phyloP scores from a whole-genome alignment of 2,113 vertebrate genomes.

The Microtus richardsoni region DNA sequence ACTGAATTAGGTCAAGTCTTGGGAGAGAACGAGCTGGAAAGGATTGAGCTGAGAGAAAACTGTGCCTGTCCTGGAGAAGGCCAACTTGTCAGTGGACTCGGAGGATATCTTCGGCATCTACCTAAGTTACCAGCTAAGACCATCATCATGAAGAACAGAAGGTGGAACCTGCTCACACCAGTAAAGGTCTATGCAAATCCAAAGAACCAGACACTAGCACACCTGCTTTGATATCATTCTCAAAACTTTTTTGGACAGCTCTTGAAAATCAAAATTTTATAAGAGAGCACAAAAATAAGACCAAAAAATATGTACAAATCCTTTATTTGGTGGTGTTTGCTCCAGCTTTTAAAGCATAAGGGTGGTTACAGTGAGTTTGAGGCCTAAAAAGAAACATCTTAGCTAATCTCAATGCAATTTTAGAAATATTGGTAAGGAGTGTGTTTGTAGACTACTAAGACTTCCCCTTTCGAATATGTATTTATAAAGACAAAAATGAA shows the following conservation, averaged over 20 bases:
- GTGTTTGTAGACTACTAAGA: neutral
- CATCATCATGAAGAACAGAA: neutral
- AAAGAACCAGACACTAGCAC: neutral
- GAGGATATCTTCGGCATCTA: neutral
- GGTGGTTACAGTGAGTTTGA: neutral
- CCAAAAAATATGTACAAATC: conserved; percentile 54
- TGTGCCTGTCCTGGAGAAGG: neutral
- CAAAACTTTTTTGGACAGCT: neutral
- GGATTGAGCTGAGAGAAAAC: neutral
- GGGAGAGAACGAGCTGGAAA: neutral
- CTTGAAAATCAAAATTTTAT: neutral
- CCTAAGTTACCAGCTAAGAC: conserved; percentile 17
- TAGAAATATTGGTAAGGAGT: neutral
- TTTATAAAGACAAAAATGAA: neutral
- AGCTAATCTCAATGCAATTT: neutral
- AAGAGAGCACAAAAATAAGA: conserved; percentile 54
- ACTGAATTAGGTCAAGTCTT: neutral
- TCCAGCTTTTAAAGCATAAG: conserved; percentile 31
- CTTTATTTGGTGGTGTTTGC: conserved; percentile 73
- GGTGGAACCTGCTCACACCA: neutral
- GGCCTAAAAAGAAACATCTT: neutral
- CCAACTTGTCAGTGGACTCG: neutral
- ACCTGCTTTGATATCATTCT: neutral
- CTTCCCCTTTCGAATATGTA: neutral
- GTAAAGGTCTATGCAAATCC: neutral